Base-by-base conservation (phyloP, 2,888 invertebrate species). In the Aradus depressus region DNA sequence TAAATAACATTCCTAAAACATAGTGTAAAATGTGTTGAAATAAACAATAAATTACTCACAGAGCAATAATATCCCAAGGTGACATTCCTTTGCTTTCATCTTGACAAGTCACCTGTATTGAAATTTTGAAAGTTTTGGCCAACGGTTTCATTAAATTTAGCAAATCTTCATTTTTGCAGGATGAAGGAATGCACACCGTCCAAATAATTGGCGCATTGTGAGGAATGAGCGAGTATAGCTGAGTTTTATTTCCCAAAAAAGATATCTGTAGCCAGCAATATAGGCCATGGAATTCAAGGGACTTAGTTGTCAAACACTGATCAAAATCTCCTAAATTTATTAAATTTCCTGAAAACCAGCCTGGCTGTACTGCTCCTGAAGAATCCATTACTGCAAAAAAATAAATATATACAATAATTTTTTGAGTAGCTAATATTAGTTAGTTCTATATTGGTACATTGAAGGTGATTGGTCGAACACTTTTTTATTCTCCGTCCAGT, bases 191-290 rank as follows among this genome's bases (percentile, higher is more conserved):
- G 16, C 44, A 44, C 12, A 44, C n/a, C 3, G 44, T 8, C 16
- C 21, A 23, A 3, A 44, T 14, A 3, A 44, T 21, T 4, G 44
- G 44, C 6, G 31, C 34, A 18, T 44, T 21, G 44, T 44, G n/a
- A 21, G 44, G 44, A n/a, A 35, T 23, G 21, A 22, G 35, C 21
- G 44, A 18, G 4, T 16, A 21, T 12, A 4, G 28, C 10, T 39
- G 16, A 10, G 8, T 6, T 23, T 5, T 6, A 16, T 34, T 31
- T 1, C 31, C 31, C 12, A 19, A 21, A 4, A 35, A 14, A 1
- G 32, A 23, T n/a, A 44, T 4, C 12, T 44, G 6, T 21, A 35
- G 22, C 18, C 19, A 34, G 18, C 44, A 44, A n/a, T 44, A 44
- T 22, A 16, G 22, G 21, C 22, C 35, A 22, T 23, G 22, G 44